Conservation (phyloP, 64 coral and sea anemone genomes). For the Catalaphyllia jardinei region DNA sequence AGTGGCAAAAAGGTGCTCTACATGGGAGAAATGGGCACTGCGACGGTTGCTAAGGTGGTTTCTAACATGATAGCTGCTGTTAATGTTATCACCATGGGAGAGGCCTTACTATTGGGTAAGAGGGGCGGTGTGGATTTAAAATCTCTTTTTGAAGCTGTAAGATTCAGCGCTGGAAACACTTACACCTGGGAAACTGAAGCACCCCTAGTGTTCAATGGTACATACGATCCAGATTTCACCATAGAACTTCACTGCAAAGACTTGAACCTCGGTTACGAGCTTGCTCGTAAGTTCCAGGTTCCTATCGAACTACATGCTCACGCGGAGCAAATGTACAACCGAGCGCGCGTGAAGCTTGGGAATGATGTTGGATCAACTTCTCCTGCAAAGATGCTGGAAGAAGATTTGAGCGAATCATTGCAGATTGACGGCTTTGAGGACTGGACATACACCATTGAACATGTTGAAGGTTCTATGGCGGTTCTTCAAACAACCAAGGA, state of each 20-base stretch:
- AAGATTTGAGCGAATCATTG: slow-evolving; percentile 27
- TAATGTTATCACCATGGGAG: slow-evolving; percentile 61
- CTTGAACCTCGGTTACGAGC: slow-evolving; percentile 65
- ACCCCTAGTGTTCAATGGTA: slow-evolving; percentile 83
- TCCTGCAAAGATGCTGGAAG: slow-evolving; percentile 57
- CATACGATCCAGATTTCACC: slow-evolving; percentile 77
- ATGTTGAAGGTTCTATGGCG: slow-evolving; percentile 56
- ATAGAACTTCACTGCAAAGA: slow-evolving; percentile 88
- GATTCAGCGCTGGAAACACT: slow-evolving; percentile 77
- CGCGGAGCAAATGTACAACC: slow-evolving; percentile 52
- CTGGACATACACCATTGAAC: slow-evolving; percentile 72
- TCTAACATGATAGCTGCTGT: slow-evolving; percentile 84
- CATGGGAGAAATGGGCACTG: slow-evolving; percentile 71
- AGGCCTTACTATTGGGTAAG: slow-evolving; percentile 77
- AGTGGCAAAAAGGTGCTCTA: slow-evolving; percentile 65
- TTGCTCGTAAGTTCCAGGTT: slow-evolving; percentile 58
- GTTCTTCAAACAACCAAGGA: slow-evolving; percentile 59
- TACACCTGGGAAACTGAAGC: slow-evolving; percentile 85
- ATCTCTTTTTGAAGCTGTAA: slow-evolving; percentile 77
- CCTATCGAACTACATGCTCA: slow-evolving; percentile 24
- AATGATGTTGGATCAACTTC: slow-evolving; percentile 41
- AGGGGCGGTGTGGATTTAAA: slow-evolving; percentile 62
- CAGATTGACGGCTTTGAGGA: slow-evolving; percentile 49
- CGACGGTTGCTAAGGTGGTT: slow-evolving; percentile 78
- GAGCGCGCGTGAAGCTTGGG: slow-evolving; percentile 45